Evolutionary conservation across 1,140 invertebrate species (phyloP).

Genomic region (Calycopis cecrops): DNA sequence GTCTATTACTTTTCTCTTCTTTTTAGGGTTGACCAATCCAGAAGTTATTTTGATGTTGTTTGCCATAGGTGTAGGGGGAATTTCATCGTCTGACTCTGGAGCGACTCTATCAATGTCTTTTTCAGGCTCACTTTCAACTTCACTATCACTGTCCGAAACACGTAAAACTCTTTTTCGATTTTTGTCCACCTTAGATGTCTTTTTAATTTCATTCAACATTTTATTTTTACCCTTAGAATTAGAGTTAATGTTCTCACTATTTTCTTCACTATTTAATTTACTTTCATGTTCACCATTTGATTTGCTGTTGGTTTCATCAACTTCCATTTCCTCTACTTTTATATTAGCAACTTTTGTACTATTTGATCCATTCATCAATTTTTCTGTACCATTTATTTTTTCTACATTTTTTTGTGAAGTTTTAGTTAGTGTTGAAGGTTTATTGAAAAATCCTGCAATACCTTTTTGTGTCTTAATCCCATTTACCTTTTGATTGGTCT

Average conservation of each 20-base stretch:
- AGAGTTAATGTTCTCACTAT: slow-evolving; percentile 16
- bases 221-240: slow-evolving; percentile 33
- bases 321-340: slow-evolving; percentile 21
- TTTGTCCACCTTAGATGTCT: slow-evolving; percentile 55
- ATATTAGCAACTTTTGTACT: slow-evolving; percentile 23
- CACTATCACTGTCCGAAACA: slow-evolving; percentile 66
- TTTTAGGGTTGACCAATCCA: slow-evolving; percentile 59
- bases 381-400: slow-evolving; percentile 29
- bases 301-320: slow-evolving; percentile 15
- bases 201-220: slow-evolving; percentile 41
- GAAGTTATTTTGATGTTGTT: slow-evolving; percentile 59
- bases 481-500: slow-evolving; percentile 22
- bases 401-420: slow-evolving; percentile 5
- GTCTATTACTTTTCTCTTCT: slow-evolving; percentile 60
- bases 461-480: slow-evolving; percentile 41
- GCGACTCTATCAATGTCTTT: slow-evolving; percentile 28
- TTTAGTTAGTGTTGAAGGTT: slow-evolving; percentile 25
- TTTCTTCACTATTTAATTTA: slow-evolving; percentile 15
- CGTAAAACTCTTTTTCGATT: slow-evolving; percentile 60
- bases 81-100: slow-evolving; percentile 62
- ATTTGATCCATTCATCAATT: slow-evolving; percentile 16
- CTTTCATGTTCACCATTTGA: slow-evolving; percentile 21
- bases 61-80: slow-evolving; percentile 56
- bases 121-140: slow-evolving; percentile 56
- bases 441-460: slow-evolving; percentile 57